Base-by-base conservation (phyloP, 2,888 invertebrate genomes). In the Drosophila siamana region DNA sequence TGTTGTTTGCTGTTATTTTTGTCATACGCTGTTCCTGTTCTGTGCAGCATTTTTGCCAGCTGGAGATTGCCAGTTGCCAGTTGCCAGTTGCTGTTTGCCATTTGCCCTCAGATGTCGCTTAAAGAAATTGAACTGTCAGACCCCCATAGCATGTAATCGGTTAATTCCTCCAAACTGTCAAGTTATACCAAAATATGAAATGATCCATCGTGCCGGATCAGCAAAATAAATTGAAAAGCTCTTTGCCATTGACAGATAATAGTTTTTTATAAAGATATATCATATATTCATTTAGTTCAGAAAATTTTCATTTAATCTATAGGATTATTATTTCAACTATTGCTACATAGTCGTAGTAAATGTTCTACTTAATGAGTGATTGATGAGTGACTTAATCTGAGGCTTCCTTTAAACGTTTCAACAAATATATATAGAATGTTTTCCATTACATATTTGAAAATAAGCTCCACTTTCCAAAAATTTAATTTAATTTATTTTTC, bases 71-170 rank as follows among this genome's bases (percentile, higher is more conserved):
- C 71, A 26, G 30, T 33, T 70, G 55, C 61, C 71, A 41, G 43
- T 68, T 59, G 59, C 46, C 51, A 7, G 36, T 2, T 30, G 30
- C 30, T 30, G 38, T 33, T 60, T 54, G 51, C 16, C 50, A 22
- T 52, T 69, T 57, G 55, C 19, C 56, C 52, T 28, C 22, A 26
- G 15, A 24, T 61, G 59, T 55, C 74, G 43, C 55, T 76, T 73
- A 60, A 83, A 80, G 81, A 88, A 86, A 84, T 86, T 69, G 78
- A 86, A 72, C 72, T 88, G 88, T 86, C 86, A 86, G 52, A 80
- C 40, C 67, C 16, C 55, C 30, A 54, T 46, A 54, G 22, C 59
- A 4, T 26, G 50, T 57, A 82, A 76, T 82, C 83, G 61, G 40
- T 73, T 83, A 73, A 80, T 73, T 87, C 73, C 65, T 69, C 19